Percentiles rank a stretch among this genome's conserved stretches.
These are phyloP conservation scores for Cyprinodon diabolis DNA, from an alignment of 2,797 vertebrate species.

Conservation along the genomic window DNA sequence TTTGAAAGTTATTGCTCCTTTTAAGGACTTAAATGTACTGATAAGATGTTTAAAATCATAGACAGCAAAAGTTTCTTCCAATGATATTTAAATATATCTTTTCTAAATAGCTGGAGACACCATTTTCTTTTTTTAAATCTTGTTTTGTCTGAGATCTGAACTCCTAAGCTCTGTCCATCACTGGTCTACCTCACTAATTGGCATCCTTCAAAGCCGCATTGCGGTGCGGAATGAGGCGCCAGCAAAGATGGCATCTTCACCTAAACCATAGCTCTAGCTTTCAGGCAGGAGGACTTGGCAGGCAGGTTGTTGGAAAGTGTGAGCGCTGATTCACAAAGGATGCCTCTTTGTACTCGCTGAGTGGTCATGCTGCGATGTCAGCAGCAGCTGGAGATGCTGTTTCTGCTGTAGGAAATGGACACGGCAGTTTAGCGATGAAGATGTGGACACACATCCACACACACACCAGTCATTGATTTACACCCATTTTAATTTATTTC, in stretches of 20 bases:
- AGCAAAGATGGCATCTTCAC: slow-evolving; percentile 43
- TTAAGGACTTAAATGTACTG: too few species aligned
- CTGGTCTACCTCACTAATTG: background rate
- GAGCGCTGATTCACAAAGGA: slow-evolving; percentile 60
- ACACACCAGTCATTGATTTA: background rate
- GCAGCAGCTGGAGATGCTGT: slow-evolving; percentile 48
- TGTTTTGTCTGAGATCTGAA: slow-evolving; percentile 30
- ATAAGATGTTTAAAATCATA: too few species aligned
- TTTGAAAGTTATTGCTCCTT: too few species aligned
- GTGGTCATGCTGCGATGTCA: slow-evolving; percentile 46
- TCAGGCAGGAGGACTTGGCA: slow-evolving; percentile 58
- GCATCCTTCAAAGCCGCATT: slow-evolving; percentile 35
- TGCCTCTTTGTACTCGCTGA: slow-evolving; percentile 40
- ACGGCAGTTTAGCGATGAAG: background rate
- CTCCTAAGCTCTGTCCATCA: slow-evolving; percentile 17
- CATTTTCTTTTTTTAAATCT: too few species aligned
- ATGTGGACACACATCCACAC: background rate
- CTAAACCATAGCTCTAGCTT: slow-evolving; percentile 43
- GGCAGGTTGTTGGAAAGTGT: slow-evolving; percentile 54
- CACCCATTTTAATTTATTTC: too few species aligned
- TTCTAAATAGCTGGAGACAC: too few species aligned
- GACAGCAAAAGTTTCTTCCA: too few species aligned
- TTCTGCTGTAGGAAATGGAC: slow-evolving; percentile 34
- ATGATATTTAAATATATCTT: too few species aligned
- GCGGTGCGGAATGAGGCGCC: slow-evolving; percentile 47